Evolutionary conservation across 2,113 vertebrate genomes (phyloP).

Genomic region (Ammodramus savannarum): DNA sequence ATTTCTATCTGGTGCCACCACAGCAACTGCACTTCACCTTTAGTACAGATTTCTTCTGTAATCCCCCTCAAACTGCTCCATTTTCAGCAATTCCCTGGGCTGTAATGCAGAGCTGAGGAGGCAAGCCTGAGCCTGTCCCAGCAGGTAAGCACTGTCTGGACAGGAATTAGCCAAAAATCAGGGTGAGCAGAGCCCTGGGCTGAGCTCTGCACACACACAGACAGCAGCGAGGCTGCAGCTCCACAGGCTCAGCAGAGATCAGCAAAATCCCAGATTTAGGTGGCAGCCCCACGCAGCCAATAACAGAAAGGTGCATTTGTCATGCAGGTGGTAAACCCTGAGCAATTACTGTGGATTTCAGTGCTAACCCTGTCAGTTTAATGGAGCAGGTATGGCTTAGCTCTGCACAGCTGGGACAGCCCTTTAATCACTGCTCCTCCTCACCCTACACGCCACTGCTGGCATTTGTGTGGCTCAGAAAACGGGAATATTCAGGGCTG

Average conservation of each 20-base stretch:
- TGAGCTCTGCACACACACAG: background rate
- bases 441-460: accelerated
- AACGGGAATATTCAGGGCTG: background rate
- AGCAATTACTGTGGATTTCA: background rate
- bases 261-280: background rate
- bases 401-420: background rate
- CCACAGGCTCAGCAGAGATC: background rate
- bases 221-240: background rate
- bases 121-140: background rate
- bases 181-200: background rate
- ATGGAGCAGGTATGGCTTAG: background rate
- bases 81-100: background rate
- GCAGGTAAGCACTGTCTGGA: background rate
- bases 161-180: background rate
- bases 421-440: background rate
- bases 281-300: background rate
- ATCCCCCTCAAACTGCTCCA: background rate
- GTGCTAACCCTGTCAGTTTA: background rate
- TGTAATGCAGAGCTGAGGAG: background rate
- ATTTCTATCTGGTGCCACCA: background rate
- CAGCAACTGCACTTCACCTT: background rate
- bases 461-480: background rate
- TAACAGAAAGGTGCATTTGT: background rate
- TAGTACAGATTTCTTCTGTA: background rate
- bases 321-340: background rate